These are phyloP conservation scores for Mustelus asterias DNA, from an alignment of 2,113 vertebrate species.

Conservation along the genomic window DNA sequence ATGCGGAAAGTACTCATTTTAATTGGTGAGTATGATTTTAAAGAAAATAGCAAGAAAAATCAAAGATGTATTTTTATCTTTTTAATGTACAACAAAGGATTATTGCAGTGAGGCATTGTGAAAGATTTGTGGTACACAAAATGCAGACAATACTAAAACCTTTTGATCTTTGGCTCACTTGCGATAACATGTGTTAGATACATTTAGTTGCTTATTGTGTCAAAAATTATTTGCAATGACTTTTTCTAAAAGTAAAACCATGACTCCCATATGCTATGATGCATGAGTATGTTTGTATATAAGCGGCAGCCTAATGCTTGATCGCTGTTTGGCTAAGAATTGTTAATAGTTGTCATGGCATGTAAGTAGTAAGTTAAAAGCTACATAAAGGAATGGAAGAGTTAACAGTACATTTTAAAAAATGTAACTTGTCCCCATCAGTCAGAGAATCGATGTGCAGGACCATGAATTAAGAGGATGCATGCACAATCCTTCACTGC, in stretches of 20 bases:
- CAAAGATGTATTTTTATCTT: not conserved
- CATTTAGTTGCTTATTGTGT: not conserved
- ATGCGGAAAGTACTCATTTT: not conserved
- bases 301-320: not conserved
- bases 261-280: not conserved
- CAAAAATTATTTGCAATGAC: not conserved
- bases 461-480: not conserved
- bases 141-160: not conserved
- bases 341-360: not conserved
- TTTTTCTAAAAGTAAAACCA: not conserved
- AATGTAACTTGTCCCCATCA: not conserved
- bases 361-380: not conserved
- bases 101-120: not conserved
- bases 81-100: not conserved
- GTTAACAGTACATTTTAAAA: not conserved
- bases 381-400: not conserved
- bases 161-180: not conserved
- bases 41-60: not conserved
- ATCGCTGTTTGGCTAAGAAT: not conserved
- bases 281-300: not conserved
- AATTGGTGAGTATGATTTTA: slow-evolving; percentile 5
- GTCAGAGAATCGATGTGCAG: not conserved
- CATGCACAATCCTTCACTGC: not conserved
- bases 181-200: not conserved
- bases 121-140: not conserved